These are phyloP conservation scores for Acrobeloides nanus DNA, from an alignment of 2,888 invertebrate species.

Conservation along the genomic window DNA sequence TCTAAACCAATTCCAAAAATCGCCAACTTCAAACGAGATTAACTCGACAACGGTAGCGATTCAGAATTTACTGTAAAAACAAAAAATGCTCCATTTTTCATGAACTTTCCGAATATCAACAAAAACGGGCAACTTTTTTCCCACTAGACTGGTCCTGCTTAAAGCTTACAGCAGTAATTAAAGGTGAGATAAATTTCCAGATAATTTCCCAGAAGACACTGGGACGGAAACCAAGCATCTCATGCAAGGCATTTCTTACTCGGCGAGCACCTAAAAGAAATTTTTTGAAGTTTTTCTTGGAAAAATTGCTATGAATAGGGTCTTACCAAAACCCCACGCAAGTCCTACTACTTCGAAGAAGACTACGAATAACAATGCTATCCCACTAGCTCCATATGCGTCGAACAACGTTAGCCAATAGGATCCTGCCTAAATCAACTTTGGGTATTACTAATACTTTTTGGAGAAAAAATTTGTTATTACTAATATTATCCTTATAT, in stretches of 20 bases:
- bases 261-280: conserved; percentile 58
- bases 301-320: not conserved
- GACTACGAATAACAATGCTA: conserved; percentile 79
- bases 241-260: conserved; percentile 72
- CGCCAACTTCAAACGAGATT: too few relatives aligned
- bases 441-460: not conserved
- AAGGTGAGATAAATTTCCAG: conserved; percentile 79
- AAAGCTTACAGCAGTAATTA: conserved; percentile 69
- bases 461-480: too few relatives aligned
- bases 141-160: not conserved
- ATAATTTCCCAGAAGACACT: conserved; percentile 74
- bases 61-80: too few relatives aligned
- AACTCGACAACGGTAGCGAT: too few relatives aligned
- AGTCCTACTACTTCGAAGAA: conserved; percentile 83
- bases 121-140: too few relatives aligned
- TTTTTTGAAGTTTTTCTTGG: conserved; percentile 4
- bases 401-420: conserved; percentile 78
- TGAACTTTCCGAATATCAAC: too few relatives aligned
- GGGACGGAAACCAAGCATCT: conserved; percentile 74
- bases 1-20: too few relatives aligned
- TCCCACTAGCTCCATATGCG: conserved; percentile 71
- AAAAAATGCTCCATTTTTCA: too few relatives aligned
- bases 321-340: conserved; percentile 72
- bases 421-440: conserved; percentile 68
- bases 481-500: too few relatives aligned